A percentile compares a stretch with the other conserved stretches of the same genome.
These are phyloP conservation scores for Hemiscyllium ocellatum DNA, from an alignment of 2,113 vertebrate genomes.

Conservation along the genomic window DNA sequence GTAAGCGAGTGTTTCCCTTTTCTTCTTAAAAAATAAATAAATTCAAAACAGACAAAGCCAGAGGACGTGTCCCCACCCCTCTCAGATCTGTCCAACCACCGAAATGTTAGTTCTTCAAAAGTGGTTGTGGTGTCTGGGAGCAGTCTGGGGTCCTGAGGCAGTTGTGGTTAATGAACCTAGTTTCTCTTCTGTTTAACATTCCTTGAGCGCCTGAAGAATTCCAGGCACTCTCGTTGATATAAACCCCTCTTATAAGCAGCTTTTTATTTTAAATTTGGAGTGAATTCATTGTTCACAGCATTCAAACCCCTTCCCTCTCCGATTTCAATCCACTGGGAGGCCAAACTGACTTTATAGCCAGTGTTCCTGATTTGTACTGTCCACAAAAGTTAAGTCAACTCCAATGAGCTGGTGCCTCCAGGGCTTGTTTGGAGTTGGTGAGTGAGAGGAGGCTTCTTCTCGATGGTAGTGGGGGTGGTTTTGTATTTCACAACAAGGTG, in stretches of 20 bases:
- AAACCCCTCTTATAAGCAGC: background rate
- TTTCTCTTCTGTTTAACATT: background rate
- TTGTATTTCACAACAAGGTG: no score
- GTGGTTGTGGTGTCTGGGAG: background rate
- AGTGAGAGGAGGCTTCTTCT: no score
- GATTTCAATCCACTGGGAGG: no score
- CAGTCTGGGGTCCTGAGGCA: background rate
- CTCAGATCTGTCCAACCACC: background rate
- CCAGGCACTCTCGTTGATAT: background rate
- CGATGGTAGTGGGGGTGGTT: background rate
- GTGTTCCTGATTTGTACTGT: no score
- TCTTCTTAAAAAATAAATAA: constrained; percentile 1
- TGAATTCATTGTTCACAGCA: background rate
- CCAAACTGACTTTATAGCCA: no score
- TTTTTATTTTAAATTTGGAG: background rate
- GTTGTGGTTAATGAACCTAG: background rate
- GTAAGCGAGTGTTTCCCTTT: background rate
- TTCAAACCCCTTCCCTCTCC: background rate
- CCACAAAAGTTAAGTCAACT: no score
- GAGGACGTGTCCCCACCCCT: background rate
- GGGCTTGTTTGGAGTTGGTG: no score
- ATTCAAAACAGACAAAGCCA: background rate
- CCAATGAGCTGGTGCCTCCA: no score
- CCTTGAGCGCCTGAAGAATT: background rate
- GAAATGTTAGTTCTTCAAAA: background rate